phyloP scores from a whole-genome alignment of 2,888 invertebrate genomes.

The Ctenicera cuprea region DNA sequence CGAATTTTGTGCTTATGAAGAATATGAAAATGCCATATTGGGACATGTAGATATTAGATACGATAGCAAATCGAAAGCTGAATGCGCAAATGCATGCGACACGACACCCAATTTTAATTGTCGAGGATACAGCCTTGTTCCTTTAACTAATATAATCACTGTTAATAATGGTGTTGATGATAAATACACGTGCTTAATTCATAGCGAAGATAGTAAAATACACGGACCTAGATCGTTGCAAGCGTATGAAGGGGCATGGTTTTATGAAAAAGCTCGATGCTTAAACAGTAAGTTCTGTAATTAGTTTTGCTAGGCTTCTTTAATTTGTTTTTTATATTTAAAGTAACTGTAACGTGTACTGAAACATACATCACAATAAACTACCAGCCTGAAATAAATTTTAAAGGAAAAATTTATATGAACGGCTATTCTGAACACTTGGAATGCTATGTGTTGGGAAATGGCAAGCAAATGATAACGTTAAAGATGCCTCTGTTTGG shows the following conservation, averaged over 20 bases:
- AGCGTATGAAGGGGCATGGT: slow-evolving; percentile 77
- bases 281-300: slow-evolving; percentile 81
- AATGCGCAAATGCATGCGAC: slow-evolving; percentile 78
- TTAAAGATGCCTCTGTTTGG: slow-evolving; percentile 78
- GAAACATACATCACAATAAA: slow-evolving; percentile 81
- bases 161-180: slow-evolving; percentile 55
- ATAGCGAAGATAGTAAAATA: slow-evolving; percentile 89
- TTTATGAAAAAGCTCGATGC: slow-evolving; percentile 88
- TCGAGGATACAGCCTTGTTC: slow-evolving; percentile 79
- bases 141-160: slow-evolving; percentile 50
- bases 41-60: slow-evolving; percentile 78
- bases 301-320: not conserved
- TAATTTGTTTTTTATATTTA: not conserved
- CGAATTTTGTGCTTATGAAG: slow-evolving; percentile 85
- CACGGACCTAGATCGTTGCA: slow-evolving; percentile 83
- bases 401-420: slow-evolving; percentile 86
- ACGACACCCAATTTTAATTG: slow-evolving; percentile 80
- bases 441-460: slow-evolving; percentile 79
- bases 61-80: slow-evolving; percentile 74
- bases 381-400: slow-evolving; percentile 78
- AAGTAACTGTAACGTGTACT: slow-evolving; percentile 86
- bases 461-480: slow-evolving; percentile 73
- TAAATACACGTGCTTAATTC: slow-evolving; percentile 78
- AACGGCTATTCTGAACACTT: slow-evolving; percentile 82
- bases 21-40: slow-evolving; percentile 82